A percentile compares a stretch with the other conserved stretches of the same genome.
phyloP scores from a whole-genome alignment of 2,113 vertebrate species.

The Ancistrus triradiatus region DNA sequence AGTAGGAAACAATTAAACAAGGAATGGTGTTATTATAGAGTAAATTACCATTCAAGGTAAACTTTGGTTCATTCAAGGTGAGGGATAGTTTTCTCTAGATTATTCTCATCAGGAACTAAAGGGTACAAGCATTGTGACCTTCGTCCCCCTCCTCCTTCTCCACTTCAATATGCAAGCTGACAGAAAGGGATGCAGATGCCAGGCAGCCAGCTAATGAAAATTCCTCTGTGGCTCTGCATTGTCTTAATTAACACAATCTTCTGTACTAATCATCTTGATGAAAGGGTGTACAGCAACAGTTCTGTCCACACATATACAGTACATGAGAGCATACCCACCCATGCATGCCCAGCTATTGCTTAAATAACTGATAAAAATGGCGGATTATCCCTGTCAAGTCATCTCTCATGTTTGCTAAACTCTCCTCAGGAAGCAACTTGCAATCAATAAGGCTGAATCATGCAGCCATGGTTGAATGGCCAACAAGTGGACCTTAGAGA shows the following conservation, averaged over 20 bases:
- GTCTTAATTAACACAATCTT: slow-evolving; percentile 45
- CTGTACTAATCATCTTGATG: slow-evolving; percentile 34
- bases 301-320: neutral
- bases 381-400: slow-evolving; percentile 39
- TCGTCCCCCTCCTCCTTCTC: neutral
- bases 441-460: slow-evolving; percentile 21
- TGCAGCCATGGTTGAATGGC: too few species aligned
- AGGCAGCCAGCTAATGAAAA: slow-evolving; percentile 34
- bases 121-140: slow-evolving; percentile 31
- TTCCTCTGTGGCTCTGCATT: slow-evolving; percentile 13
- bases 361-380: slow-evolving; percentile 30
- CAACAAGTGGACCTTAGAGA: too few species aligned
- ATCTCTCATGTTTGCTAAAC: slow-evolving; percentile 4
- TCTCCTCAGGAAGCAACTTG: slow-evolving; percentile 25
- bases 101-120: slow-evolving; percentile 6
- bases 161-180: slow-evolving; percentile 1
- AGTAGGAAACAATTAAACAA: slow-evolving; percentile 17
- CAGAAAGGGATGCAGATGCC: neutral
- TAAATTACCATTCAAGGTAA: too few species aligned
- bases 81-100: neutral
- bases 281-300: slow-evolving; percentile 23
- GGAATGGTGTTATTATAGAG: slow-evolving; percentile 16
- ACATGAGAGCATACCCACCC: slow-evolving; percentile 18
- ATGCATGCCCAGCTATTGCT: slow-evolving; percentile 3
- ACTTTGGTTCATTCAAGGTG: neutral